Evolutionary conservation across 2,888 invertebrate species (phyloP).

Genomic region (Lasioglossum vierecki): DNA sequence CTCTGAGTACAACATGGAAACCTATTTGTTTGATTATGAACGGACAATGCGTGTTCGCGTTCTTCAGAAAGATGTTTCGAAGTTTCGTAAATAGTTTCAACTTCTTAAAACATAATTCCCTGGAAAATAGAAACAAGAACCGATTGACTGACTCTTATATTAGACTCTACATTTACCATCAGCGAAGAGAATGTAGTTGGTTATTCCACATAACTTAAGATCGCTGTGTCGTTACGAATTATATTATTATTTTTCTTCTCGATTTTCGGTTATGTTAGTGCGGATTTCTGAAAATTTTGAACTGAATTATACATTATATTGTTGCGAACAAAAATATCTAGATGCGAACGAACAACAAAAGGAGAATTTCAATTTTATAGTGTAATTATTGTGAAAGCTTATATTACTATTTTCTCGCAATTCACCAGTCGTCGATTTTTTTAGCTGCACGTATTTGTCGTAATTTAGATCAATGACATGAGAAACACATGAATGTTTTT

Average conservation of each 20-base stretch:
- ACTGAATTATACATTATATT: neutral
- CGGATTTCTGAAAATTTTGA: neutral
- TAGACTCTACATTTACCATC: slow-evolving; percentile 78
- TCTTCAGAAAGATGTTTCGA: slow-evolving; percentile 45
- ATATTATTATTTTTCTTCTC: neutral
- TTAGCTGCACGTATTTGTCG: neutral
- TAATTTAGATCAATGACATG: neutral
- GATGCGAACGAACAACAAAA: neutral
- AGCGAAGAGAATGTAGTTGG: slow-evolving; percentile 23
- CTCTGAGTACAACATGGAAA: slow-evolving; percentile 55
- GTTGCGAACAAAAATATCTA: neutral
- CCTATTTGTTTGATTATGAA: slow-evolving; percentile 19
- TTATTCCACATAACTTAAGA: slow-evolving; percentile 68
- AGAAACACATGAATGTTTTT: neutral
- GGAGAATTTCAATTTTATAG: neutral
- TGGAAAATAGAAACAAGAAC: slow-evolving; percentile 46
- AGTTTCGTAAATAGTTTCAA: slow-evolving; percentile 25
- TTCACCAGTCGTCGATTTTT: neutral
- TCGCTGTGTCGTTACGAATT: neutral
- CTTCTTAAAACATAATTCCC: neutral
- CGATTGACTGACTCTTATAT: slow-evolving; percentile 81
- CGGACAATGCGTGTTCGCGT: slow-evolving; percentile 53
- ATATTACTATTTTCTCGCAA: neutral
- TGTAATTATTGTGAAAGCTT: neutral
- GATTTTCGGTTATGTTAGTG: neutral